Evolutionary conservation across 1,140 invertebrate species (phyloP).

Genomic region (Onthophagus taurus): DNA sequence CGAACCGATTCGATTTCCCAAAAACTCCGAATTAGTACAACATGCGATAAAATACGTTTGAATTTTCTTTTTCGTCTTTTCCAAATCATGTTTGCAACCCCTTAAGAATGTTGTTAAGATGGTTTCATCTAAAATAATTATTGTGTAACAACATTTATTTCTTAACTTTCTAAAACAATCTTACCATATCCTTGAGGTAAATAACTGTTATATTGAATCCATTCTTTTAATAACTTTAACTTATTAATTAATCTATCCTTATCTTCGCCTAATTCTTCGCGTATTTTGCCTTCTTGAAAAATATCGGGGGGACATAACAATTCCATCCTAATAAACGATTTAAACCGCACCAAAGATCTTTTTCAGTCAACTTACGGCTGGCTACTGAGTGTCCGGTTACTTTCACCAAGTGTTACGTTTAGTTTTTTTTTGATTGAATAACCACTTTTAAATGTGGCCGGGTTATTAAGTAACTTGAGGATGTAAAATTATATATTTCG

Average conservation of each 20-base stretch:
- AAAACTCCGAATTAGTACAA: constrained; percentile 35
- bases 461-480: no score
- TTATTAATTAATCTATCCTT: constrained; percentile 19
- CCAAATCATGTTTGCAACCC: constrained; percentile 38
- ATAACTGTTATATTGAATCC: constrained; percentile 17
- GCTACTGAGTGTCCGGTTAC: no score
- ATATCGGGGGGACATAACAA: constrained; percentile 4
- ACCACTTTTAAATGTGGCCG: no score
- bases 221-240: constrained; percentile 19
- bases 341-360: no score
- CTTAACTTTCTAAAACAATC: no score
- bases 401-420: no score
- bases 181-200: constrained; percentile 24
- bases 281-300: constrained; percentile 9
- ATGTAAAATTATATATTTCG: no score
- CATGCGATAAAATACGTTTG: constrained; percentile 35
- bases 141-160: no score
- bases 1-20: constrained; percentile 29
- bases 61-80: constrained; percentile 36
- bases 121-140: no score
- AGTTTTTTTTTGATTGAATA: no score
- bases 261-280: constrained; percentile 14
- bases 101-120: constrained; percentile 35
- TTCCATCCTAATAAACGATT: no score
- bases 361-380: no score